Base-by-base conservation (phyloP, 2,888 invertebrate genomes). In the Drosophila seclusa region DNA sequence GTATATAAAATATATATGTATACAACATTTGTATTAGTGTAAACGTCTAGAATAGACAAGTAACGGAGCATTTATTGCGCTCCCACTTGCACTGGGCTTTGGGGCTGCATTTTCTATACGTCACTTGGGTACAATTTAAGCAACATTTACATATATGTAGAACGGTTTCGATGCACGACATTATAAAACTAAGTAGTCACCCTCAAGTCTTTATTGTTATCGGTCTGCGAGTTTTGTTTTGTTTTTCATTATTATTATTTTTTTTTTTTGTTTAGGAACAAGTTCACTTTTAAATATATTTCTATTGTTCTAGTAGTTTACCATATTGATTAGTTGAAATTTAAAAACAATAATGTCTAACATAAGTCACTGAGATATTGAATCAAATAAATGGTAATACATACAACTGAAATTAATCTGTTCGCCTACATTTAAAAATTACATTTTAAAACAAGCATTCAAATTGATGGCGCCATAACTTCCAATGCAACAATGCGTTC, bases 331-430 rank as follows among this genome's bases (percentile, higher is more conserved):
- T 82, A 75, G 80, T 70, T 83, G 54, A 75, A 70, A 68, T 81
- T 71, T 31, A 57, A 73, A 65, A 55, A 60, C 61, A 66, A 73
- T 73, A 79, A 69, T 76, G 62, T 76, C 64, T 67, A 62, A 36
- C 48, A 53, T 79, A 76, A 76, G 78, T 73, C 73, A 73, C 64
- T 50, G 57, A 78, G 61, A 73, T 76, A 79, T 76, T 68, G 68
- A 70, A 73, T 64, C 49, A 73, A 78, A 79, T 78, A 79, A 73
- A 80, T 80, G 73, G 73, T 70, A 79, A 73, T 67, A 68, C 68
- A 58, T 64, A 62, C 66, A 58, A 68, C 32, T 13, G 50, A 62
- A 53, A 24, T 11, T 3, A 1, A 38, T 36, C 27, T 42, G 10
- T 55, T 13, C 36, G 21, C 0, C 34, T 65, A 1, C 27, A n/a